phyloP scores from a whole-genome alignment of 2,113 vertebrate genomes.

The Acanthochromis polyacanthus region DNA sequence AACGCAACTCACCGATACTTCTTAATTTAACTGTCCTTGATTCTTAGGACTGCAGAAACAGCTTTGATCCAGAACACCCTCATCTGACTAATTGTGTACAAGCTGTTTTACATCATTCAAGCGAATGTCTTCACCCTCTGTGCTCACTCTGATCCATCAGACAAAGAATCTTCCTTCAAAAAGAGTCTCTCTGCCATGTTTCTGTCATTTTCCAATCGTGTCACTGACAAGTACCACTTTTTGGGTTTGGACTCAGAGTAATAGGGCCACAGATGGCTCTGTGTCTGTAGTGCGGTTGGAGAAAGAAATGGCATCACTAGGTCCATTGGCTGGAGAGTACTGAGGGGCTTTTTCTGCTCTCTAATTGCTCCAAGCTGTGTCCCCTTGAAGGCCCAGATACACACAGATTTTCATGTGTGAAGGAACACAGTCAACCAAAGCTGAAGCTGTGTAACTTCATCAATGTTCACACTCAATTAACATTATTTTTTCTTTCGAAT shows the following conservation, averaged over 20 bases:
- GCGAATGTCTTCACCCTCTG: not conserved
- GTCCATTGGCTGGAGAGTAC: slow-evolving; percentile 68
- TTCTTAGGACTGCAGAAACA: not conserved
- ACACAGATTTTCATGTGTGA: slow-evolving; percentile 45
- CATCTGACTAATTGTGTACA: slow-evolving; percentile 9
- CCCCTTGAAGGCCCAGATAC: slow-evolving; percentile 67
- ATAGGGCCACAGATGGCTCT: slow-evolving; percentile 76
- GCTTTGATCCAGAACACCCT: slow-evolving; percentile 3
- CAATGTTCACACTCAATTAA: slow-evolving; percentile 10
- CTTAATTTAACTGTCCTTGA: not conserved
- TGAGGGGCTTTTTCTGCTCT: slow-evolving; percentile 75
- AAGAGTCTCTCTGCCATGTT: slow-evolving; percentile 28
- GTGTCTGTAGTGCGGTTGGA: slow-evolving; percentile 68
- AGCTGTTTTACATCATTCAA: slow-evolving; percentile 30
- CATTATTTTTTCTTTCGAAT: not conserved
- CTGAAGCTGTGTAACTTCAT: slow-evolving; percentile 14
- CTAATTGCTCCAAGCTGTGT: slow-evolving; percentile 84
- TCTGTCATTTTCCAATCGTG: slow-evolving; percentile 52
- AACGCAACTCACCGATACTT: slow-evolving; percentile 4
- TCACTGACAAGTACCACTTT: slow-evolving; percentile 62
- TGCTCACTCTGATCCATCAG: not conserved
- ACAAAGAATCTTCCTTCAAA: not conserved
- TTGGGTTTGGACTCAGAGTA: slow-evolving; percentile 63
- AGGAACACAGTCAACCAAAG: slow-evolving; percentile 14
- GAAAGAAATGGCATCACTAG: slow-evolving; percentile 75